Conservation (phyloP, 2,888 invertebrate species). For the Acrocera orbiculus region DNA sequence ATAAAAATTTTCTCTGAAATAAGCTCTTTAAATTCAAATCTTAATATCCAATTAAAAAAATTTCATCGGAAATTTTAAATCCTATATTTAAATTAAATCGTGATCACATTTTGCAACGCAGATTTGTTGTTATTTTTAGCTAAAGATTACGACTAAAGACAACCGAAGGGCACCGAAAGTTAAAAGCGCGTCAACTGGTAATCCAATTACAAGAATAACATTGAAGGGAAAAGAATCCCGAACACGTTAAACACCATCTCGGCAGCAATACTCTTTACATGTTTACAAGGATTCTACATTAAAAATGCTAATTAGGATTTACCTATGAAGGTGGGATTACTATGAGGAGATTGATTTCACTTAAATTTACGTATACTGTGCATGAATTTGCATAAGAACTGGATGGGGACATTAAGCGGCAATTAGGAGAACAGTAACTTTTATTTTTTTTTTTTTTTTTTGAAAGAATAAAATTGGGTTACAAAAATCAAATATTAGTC, state of each 20-base stretch:
- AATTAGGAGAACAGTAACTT: slow-evolving; percentile 31
- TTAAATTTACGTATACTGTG: slow-evolving; percentile 9
- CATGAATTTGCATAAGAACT: slow-evolving; percentile 12
- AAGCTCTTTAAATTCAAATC: no score
- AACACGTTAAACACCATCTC: slow-evolving; percentile 4
- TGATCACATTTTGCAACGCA: no score
- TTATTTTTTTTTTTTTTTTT: no score
- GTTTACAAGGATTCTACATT: slow-evolving; percentile 28
- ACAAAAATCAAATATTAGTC: no score
- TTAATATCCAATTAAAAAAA: no score
- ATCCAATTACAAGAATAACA: slow-evolving; percentile 6
- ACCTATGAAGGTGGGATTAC: not conserved
- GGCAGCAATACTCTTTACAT: slow-evolving; percentile 18
- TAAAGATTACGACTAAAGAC: no score
- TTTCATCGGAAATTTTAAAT: no score
- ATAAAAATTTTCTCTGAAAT: no score
- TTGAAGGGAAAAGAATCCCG: slow-evolving; percentile 3
- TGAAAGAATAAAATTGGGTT: no score
- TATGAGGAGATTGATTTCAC: slow-evolving; percentile 6
- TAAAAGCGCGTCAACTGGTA: slow-evolving; percentile 5
- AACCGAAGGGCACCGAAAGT: no score
- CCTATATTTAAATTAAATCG: no score
- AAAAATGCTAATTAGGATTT: slow-evolving; percentile 28
- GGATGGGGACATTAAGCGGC: slow-evolving; percentile 28
- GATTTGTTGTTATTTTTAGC: no score